These are phyloP conservation scores for Drosophila fuyamai DNA, from an alignment of 1,140 invertebrate species.

Conservation along the genomic window DNA sequence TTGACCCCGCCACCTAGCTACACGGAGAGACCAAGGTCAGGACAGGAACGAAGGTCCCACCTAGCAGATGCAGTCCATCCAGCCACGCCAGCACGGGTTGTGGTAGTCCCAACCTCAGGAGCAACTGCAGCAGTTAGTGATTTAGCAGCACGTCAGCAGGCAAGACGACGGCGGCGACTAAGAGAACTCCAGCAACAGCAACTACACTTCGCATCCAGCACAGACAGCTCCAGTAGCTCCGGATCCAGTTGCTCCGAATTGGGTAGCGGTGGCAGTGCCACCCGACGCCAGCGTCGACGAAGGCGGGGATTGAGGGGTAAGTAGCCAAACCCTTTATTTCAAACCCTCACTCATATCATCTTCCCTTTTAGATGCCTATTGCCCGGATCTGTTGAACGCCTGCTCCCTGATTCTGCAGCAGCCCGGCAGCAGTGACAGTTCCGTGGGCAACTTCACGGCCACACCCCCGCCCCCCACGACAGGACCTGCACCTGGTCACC, in stretches of 20 bases:
- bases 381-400: slow-evolving; percentile 78
- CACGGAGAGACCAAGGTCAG: slow-evolving; percentile 48
- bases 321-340: not conserved
- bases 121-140: slow-evolving; percentile 10
- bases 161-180: slow-evolving; percentile 57
- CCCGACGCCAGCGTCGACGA: slow-evolving; percentile 54
- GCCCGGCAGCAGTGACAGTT: slow-evolving; percentile 75
- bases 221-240: slow-evolving; percentile 55
- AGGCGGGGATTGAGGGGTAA: slow-evolving; percentile 60
- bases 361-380: slow-evolving; percentile 69
- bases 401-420: slow-evolving; percentile 76
- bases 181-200: slow-evolving; percentile 66
- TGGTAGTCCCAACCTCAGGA: not conserved
- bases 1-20: slow-evolving; percentile 77
- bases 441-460: slow-evolving; percentile 79
- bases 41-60: not conserved
- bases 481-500: not conserved
- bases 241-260: slow-evolving; percentile 57
- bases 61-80: slow-evolving; percentile 15
- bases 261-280: slow-evolving; percentile 16
- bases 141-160: slow-evolving; percentile 59
- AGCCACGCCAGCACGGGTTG: not conserved
- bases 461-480: slow-evolving; percentile 56
- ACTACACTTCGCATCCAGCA: slow-evolving; percentile 55
- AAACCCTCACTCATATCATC: not conserved